Evolutionary conservation across 2,797 vertebrate genomes (phyloP).

Genomic region (Cossypha caffra): DNA sequence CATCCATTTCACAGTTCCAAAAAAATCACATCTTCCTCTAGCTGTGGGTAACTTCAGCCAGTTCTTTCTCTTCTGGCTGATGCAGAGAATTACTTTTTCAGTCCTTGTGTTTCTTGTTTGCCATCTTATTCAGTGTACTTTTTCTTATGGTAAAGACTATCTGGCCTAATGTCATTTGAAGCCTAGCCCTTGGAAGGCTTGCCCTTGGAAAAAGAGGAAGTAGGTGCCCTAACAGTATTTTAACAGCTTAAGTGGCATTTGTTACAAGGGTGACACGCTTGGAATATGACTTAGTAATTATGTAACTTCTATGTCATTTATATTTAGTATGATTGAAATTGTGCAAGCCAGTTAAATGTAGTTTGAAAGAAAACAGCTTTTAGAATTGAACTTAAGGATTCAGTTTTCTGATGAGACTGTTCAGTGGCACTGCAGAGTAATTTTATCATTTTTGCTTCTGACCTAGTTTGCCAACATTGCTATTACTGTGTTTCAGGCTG

Average conservation of each 20-base stretch:
- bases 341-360: neutral
- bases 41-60: neutral
- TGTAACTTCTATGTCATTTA: neutral
- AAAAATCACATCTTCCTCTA: neutral
- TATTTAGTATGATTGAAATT: neutral
- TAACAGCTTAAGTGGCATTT: neutral
- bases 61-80: neutral
- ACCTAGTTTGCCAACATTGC: neutral
- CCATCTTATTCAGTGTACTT: neutral
- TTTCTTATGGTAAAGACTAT: neutral
- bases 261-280: neutral
- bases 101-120: neutral
- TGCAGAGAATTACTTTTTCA: neutral
- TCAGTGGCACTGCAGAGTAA: neutral
- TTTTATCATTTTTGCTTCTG: slow-evolving; percentile 19
- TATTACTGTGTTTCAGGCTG: slow-evolving; percentile 81
- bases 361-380: neutral
- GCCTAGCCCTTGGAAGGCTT: neutral
- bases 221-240: neutral
- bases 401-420: neutral
- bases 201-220: neutral
- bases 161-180: neutral
- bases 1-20: neutral
- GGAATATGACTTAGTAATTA: neutral
- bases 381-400: neutral